These are phyloP conservation scores for Dyspetes luteomarginatus DNA, from an alignment of 2,888 invertebrate genomes.

Conservation along the genomic window DNA sequence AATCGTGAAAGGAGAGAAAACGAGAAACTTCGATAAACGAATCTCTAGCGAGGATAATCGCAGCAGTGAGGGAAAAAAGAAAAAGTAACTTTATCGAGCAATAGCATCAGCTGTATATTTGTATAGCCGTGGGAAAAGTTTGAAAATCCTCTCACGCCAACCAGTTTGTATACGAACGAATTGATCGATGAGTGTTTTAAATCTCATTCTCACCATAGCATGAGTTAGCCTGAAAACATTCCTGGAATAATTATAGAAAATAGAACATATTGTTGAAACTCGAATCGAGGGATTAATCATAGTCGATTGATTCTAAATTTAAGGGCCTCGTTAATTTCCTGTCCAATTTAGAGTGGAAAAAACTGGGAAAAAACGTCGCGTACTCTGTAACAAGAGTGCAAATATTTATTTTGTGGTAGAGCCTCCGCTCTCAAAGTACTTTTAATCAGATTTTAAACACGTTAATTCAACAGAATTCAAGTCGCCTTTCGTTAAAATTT, in stretches of 20 bases:
- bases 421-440: neutral
- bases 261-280: neutral
- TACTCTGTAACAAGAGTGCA: neutral
- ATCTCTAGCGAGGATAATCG: neutral
- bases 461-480: slow-evolving; percentile 46
- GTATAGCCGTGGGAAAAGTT: neutral
- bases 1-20: neutral
- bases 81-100: neutral
- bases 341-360: too few relatives aligned
- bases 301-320: neutral
- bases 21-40: neutral
- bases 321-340: neutral
- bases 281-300: neutral
- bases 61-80: neutral
- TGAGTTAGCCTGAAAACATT: neutral
- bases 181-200: neutral
- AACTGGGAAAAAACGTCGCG: neutral
- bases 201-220: neutral
- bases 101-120: neutral
- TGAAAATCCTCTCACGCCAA: neutral
- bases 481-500: too few relatives aligned
- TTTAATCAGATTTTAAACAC: slow-evolving; percentile 23
- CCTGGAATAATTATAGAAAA: neutral
- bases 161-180: neutral
- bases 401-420: neutral